Evolutionary conservation across 53 echinoderm and acorn worm genomes (phyloP), one percentile per base, ranked within the genome.

Genomic region (Echinometra lucunter): DNA sequence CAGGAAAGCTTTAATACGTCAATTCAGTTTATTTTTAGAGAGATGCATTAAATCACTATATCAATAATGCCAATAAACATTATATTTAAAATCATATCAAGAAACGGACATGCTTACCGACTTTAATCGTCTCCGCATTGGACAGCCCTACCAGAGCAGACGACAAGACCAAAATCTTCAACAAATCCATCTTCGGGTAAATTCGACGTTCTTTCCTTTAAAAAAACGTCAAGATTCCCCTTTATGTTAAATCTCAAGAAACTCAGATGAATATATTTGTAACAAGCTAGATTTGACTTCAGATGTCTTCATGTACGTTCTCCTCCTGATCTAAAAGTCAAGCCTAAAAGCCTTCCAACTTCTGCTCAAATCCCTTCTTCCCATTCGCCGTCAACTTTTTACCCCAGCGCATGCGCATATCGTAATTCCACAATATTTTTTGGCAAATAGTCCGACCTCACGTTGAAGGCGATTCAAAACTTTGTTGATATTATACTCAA

Each of bases 391-490:
- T 49, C 49, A 85, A 85, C 85, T 85, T n/a, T n/a, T 85, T 85
- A 85, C 85, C 49, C 49, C 28, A 30, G 85, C 85, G 85, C 85
- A 85, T 85, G 85, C 85, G 85, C 85, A 85, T 27, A 85, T 85
- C n/a, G 49, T 11, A 0, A 47, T 49, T 47, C 85, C 85, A 49
- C 49, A n/a, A n/a, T 49, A 17, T 85, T 85, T 11, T 16, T 18
- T 27, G 27, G 30, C n/a, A 82, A 44, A 15, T 49, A 13, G 49
- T 85, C 27, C 53, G 85, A 85, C 9, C 44, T 8, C 34, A 12
- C 13, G 81, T 81, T 6, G 44, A 44, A 81, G 44, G 40, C 25
- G 44, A 44, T 81, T 81, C 81, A 85, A 47, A 85, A 85, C 53
- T 85, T 85, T 85, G 85, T 85, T 49, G 49, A 49, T 25, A 47